Evolutionary conservation across 2,113 vertebrate species (phyloP).

Genomic region (Hypocryptadius cinnamomeus): DNA sequence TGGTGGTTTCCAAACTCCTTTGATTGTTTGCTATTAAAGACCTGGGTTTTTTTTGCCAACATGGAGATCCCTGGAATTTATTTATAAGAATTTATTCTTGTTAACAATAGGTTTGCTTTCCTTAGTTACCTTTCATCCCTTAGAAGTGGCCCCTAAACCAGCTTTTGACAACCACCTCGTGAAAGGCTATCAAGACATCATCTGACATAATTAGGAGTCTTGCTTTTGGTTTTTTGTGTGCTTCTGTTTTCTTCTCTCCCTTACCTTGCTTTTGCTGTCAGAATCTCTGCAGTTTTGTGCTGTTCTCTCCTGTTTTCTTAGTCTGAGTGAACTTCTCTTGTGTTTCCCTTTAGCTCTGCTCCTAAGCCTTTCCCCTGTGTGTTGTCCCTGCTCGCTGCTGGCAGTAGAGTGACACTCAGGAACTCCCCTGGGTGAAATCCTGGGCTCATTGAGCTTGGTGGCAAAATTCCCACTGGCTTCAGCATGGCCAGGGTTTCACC

Average conservation of each 20-base stretch:
- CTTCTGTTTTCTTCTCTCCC: not conserved
- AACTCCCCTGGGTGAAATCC: not conserved
- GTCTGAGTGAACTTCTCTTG: not conserved
- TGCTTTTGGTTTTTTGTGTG: not conserved
- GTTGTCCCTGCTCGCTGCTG: not conserved
- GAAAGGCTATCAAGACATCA: not conserved
- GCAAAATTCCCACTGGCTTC: constrained; percentile 31
- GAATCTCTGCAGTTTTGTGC: not conserved
- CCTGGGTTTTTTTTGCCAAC: not conserved
- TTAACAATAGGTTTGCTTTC: not conserved
- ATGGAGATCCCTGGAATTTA: not conserved
- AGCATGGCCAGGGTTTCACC: constrained; percentile 3
- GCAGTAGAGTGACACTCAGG: not conserved
- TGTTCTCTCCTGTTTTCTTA: not conserved
- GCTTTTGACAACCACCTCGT: not conserved
- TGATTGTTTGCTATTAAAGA: not conserved
- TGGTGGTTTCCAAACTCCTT: not conserved
- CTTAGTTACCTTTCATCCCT: not conserved
- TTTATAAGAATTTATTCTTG: not conserved
- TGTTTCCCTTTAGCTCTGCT: not conserved
- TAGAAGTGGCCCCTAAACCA: not conserved
- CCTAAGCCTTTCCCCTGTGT: not conserved
- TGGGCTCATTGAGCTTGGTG: not conserved
- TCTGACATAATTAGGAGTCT: not conserved
- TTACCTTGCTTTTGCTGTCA: not conserved